Percentiles rank a stretch among this genome's conserved stretches.
Evolutionary conservation across 2,113 vertebrate species (phyloP).

Genomic region (Ondatra zibethicus): DNA sequence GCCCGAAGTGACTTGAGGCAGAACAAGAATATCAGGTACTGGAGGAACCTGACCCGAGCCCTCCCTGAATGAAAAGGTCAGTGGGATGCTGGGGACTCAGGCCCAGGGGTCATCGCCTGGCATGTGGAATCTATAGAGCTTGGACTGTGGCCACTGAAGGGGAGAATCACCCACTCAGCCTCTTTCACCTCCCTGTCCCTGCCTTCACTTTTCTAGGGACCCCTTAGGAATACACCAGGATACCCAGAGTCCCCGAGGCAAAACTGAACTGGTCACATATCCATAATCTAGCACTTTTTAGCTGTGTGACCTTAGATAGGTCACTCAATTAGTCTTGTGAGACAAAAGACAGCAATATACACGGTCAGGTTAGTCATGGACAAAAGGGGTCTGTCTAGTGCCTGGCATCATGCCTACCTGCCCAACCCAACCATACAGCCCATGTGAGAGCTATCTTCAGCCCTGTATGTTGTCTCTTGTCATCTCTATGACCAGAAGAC

Average conservation of each 20-base stretch:
- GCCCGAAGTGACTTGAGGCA: not conserved
- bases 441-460: fast-evolving
- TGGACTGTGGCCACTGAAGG: not conserved
- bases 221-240: not conserved
- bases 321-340: not conserved
- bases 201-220: not conserved
- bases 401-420: not conserved
- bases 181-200: not conserved
- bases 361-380: not conserved
- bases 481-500: not conserved
- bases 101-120: not conserved
- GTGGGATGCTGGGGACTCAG: fast-evolving
- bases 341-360: too few relatives aligned
- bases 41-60: not conserved
- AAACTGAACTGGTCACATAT: not conserved
- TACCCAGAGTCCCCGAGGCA: not conserved
- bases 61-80: not conserved
- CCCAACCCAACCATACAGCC: not conserved
- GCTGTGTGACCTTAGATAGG: not conserved
- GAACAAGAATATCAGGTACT: not conserved
- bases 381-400: not conserved
- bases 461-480: not conserved
- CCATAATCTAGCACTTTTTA: not conserved
- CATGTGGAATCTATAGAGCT: not conserved
- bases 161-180: not conserved